A percentile compares a stretch with the other conserved stretches of the same genome.
Evolutionary conservation across 2,113 vertebrate genomes (phyloP).

Genomic region (Pithys albifrons): DNA sequence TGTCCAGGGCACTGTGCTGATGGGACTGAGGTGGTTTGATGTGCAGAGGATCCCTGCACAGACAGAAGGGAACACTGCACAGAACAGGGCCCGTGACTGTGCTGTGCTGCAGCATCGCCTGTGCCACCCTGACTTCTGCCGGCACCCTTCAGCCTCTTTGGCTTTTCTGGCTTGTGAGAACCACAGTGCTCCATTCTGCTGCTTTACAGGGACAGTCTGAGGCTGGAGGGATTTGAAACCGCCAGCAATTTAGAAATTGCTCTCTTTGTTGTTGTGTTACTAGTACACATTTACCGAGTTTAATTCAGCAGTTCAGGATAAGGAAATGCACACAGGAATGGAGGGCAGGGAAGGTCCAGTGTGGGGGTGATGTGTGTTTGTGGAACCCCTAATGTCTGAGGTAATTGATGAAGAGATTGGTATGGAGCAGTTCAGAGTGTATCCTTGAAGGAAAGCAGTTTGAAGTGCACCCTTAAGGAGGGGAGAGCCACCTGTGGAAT

Average conservation of each 20-base stretch:
- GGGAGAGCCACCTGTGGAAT: no score
- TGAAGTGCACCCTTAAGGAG: no score
- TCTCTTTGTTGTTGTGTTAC: background rate
- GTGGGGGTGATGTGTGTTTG: no score
- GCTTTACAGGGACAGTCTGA: background rate
- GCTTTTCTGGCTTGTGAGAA: background rate
- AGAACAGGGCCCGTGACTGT: background rate
- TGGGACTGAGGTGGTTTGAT: accelerated
- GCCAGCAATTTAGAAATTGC: background rate
- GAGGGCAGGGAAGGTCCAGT: background rate
- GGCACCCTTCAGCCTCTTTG: background rate
- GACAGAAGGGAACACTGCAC: accelerated
- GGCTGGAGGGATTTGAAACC: background rate
- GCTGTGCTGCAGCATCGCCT: background rate
- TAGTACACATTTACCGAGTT: background rate
- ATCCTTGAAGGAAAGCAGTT: no score
- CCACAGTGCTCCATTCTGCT: accelerated
- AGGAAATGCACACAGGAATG: background rate
- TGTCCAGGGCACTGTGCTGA: background rate
- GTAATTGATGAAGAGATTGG: no score
- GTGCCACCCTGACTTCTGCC: background rate
- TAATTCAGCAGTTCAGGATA: background rate
- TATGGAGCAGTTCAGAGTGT: no score
- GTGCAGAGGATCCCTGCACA: background rate
- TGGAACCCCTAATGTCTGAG: no score